Evolutionary conservation across 2,888 invertebrate species (phyloP), one percentile per base, ranked within the genome.

Genomic region (Leptinotarsa rubiginosa): DNA sequence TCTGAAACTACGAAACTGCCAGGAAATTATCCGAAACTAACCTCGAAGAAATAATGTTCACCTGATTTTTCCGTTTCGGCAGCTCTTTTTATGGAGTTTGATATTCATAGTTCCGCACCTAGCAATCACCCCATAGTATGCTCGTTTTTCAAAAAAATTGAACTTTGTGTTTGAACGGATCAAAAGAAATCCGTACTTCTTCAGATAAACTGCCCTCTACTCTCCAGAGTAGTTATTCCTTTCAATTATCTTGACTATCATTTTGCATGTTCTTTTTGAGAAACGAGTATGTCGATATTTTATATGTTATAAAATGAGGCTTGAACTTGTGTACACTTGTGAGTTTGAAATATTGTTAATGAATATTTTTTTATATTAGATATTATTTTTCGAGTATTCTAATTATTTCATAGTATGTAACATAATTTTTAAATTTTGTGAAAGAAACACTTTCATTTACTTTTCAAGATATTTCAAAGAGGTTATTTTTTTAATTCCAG

Each of bases 401-500:
- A 50, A 22, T 41, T 65, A 69, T 69, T 72, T 41, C 5, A 52
- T 70, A 69, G 56, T 69, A 22, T 69, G 67, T 67, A 66, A 72
- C 25, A 70, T 67, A 72, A 56, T 72, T 67, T 67, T 62, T 52
- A 52, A 71, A 54, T 25, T 71, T 54, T 52, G 66, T 54, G 22
- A 69, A 47, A 70, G 52, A 70, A 65, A 71, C 41, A 65, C 20
- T 73, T 77, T 76, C 69, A 69, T 73, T 76, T 77, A 70, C 69
- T 74, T 71, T 75, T 67, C 73, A 72, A 68, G 65, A 75, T 76
- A 75, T 77, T 79, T 77, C 75, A 73, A 76, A 76, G 70, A 77
- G 74, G 77, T 76, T 77, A 77, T 79, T 79, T 79, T 78, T 78
- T 75, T 78, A 77, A 78, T 76, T 79, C 75, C 77, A 76, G 70